phyloP scores from a whole-genome alignment of 2,797 vertebrate genomes.

The Serranus cabrilla region DNA sequence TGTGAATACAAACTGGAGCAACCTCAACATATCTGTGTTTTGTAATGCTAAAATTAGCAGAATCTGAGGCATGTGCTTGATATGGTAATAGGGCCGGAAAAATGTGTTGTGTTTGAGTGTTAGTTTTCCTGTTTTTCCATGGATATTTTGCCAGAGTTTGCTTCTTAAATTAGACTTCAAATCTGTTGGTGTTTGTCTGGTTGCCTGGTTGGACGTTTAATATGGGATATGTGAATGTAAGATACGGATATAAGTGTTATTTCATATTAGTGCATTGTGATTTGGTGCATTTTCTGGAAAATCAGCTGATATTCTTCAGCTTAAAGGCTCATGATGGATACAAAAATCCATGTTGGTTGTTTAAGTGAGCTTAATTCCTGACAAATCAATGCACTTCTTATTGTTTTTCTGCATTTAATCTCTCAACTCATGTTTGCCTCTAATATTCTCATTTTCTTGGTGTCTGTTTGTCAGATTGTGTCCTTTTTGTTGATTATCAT shows the following conservation, averaged over 20 bases:
- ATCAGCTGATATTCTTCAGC: neutral
- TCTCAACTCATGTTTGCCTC: too few species aligned
- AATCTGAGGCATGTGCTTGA: conserved; percentile 72
- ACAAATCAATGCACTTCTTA: too few species aligned
- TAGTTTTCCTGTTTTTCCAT: conserved; percentile 31
- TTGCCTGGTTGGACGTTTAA: neutral
- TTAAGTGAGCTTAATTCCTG: too few species aligned
- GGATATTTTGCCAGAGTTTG: conserved; percentile 6
- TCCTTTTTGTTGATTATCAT: too few species aligned
- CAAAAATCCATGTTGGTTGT: too few species aligned
- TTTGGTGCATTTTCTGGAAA: neutral
- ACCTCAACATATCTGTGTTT: conserved; percentile 77
- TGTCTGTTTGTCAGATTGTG: neutral
- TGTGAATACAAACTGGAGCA: conserved; percentile 66
- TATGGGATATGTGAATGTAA: neutral
- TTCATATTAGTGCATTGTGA: neutral
- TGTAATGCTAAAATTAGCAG: conserved; percentile 77
- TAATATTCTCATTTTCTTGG: neutral
- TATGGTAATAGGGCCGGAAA: conserved; percentile 61
- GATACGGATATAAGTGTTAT: too few species aligned
- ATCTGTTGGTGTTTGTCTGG: neutral
- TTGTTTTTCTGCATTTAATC: too few species aligned
- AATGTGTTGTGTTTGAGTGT: conserved; percentile 24
- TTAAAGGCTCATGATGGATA: neutral
- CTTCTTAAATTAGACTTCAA: conserved; percentile 15